Conservation (phyloP, 2,113 vertebrate genomes). For the Lophura nycthemera region DNA sequence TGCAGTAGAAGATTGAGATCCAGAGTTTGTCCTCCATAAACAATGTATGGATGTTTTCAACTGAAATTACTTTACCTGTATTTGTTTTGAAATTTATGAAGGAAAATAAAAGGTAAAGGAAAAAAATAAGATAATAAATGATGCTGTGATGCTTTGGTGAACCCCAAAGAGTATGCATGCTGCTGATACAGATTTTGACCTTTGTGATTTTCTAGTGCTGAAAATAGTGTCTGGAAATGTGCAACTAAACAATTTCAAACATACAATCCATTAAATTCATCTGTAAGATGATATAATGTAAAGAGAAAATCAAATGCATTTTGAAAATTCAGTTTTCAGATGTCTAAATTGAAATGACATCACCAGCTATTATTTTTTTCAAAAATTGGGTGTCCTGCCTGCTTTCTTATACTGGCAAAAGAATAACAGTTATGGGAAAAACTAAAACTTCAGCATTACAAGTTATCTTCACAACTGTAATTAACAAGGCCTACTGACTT, state of each 20-base stretch:
- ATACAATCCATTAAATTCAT: neutral
- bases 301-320: neutral
- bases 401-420: neutral
- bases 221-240: neutral
- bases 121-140: neutral
- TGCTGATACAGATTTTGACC: neutral
- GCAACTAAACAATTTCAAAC: neutral
- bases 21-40: neutral
- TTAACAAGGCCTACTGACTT: neutral
- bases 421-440: neutral
- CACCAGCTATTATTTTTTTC: neutral
- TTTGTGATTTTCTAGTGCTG: neutral
- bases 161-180: rapidly evolving
- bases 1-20: neutral
- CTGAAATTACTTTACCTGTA: neutral
- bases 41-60: neutral
- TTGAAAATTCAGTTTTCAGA: neutral
- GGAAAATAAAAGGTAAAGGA: neutral
- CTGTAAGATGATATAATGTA: neutral
- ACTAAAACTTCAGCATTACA: rapidly evolving
- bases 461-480: neutral
- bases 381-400: rapidly evolving
- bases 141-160: rapidly evolving
- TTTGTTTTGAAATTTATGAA: neutral
- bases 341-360: neutral